A percentile compares a stretch with the other conserved stretches of the same genome.
Evolutionary conservation across 2,797 vertebrate species (phyloP).

Genomic region (Coregonus ussuriensis): DNA sequence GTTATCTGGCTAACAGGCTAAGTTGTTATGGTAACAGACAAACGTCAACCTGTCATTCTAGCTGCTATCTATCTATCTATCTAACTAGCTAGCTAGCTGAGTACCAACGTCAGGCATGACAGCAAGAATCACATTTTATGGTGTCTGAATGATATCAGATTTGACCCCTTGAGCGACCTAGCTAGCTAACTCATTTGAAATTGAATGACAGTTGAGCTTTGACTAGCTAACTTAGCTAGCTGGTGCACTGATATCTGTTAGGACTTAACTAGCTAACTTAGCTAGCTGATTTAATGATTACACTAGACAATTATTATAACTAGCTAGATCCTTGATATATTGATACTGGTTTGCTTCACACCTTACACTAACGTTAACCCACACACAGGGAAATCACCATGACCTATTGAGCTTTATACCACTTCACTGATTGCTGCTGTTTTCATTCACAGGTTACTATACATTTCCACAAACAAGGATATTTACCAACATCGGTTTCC

Average conservation of each 20-base stretch:
- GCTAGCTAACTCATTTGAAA: not conserved
- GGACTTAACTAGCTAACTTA: constrained; percentile 4
- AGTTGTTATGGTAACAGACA: no score
- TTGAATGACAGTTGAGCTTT: not conserved
- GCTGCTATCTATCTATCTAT: not conserved
- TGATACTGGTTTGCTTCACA: not conserved
- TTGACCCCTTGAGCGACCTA: not conserved
- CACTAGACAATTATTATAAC: not conserved
- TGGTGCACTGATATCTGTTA: not conserved
- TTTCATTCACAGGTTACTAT: not conserved
- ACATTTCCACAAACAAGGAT: not conserved
- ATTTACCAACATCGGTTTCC: not conserved
- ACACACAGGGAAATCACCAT: not conserved
- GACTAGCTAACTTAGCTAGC: not conserved
- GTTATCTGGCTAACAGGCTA: constrained; percentile 7
- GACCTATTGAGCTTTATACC: not conserved
- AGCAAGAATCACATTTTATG: not conserved
- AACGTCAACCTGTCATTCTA: no score
- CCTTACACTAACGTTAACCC: not conserved
- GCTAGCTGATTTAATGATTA: no score
- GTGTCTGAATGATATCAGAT: not conserved
- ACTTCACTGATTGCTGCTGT: constrained; percentile 1
- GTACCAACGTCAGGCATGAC: not conserved
- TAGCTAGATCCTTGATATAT: not conserved
- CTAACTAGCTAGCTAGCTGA: not conserved